Base-by-base conservation (phyloP, 1,140 invertebrate species). In the Drosophila mayri region DNA sequence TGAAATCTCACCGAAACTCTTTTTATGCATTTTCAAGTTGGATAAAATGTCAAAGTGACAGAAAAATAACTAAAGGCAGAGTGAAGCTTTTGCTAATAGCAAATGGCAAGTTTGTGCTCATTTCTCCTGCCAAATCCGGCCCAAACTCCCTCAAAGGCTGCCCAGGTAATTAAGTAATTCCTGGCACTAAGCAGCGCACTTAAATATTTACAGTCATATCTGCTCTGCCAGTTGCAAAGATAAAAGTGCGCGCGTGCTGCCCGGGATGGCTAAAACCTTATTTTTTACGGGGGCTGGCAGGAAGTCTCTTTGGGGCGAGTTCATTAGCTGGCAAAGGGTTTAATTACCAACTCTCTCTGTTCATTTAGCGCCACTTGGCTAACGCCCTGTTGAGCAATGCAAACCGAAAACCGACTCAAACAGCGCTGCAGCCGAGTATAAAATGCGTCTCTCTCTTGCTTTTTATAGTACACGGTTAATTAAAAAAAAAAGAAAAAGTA, bases 261-360 rank as follows among this genome's bases (percentile, higher is more conserved):
- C 73, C 73, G 37, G 41, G 40, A 43, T 47, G 22, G 28, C 44
- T 35, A 35, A 35, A 35, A 25, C 49, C 65, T 58, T 22, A 25
- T 55, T 55, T 55, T 55, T 55, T 38, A 55, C 52, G 18, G 35
- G 18, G 20, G n/a, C 4, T 20, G 11, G 30, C 49, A 63, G 57
- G 38, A 40, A 55, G 41, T 55, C 52, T 55, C 35, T 41, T 46
- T 57, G 46, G 59, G 63, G 71, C 78, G 77, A 91, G 91, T 92
- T 92, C 91, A 92, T 92, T 92, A 92, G 91, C 84, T 91, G 83
- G 79, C 85, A 91, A 91, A 90, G 91, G 85, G 79, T 92, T 92
- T 92, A 92, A 92, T 92, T 92, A 92, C 91, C 91, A 91, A 85
- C 88, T 91, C 88, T 85, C 88, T 91, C 88, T 85, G 91, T 91